Conservation (phyloP, 2,113 vertebrate species). For the Cryptoleucopteryx plumbea region DNA sequence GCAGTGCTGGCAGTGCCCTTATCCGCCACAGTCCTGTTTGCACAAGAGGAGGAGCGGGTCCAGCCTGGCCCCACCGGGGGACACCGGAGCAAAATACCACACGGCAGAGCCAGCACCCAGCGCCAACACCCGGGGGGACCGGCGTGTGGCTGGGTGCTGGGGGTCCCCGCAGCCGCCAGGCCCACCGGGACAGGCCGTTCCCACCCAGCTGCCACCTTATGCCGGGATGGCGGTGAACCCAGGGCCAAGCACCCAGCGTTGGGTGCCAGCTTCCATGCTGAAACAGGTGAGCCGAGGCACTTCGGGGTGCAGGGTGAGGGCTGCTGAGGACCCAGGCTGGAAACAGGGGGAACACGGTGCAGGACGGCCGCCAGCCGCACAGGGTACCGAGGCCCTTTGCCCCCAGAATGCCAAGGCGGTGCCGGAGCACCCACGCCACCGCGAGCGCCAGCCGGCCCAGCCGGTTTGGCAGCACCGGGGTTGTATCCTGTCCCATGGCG, state of each 20-base stretch:
- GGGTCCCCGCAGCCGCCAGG: not conserved
- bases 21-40: not conserved
- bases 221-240: fast-evolving
- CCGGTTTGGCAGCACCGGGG: not conserved
- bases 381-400: not conserved
- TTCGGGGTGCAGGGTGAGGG: not conserved
- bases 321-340: not conserved
- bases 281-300: not conserved
- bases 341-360: fast-evolving
- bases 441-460: not conserved
- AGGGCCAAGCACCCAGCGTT: not conserved
- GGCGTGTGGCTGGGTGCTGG: fast-evolving
- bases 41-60: not conserved
- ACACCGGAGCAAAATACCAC: not conserved
- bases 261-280: fast-evolving
- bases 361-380: not conserved
- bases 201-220: not conserved
- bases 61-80: not conserved
- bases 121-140: no score
- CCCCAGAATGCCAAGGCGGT: not conserved
- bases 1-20: not conserved
- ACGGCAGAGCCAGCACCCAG: not conserved
- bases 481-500: not conserved
- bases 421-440: not conserved
- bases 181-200: fast-evolving